Base-by-base conservation (phyloP, 92 coral and sea anemone genomes). In the Micromussa lordhowensis region DNA sequence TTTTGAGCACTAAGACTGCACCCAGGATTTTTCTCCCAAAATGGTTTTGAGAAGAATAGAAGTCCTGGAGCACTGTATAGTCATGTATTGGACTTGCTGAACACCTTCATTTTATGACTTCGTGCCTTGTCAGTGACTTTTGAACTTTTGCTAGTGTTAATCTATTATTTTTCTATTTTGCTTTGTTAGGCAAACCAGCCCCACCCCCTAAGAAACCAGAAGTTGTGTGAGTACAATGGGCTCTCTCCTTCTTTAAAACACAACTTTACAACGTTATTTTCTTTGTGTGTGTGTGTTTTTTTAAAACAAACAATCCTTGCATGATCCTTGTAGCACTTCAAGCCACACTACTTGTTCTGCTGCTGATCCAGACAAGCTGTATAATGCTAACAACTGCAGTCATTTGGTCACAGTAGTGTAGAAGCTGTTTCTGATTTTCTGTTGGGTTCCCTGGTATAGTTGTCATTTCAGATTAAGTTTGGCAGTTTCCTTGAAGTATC, bases 121-220 rank as follows among this genome's bases (percentile, higher is more conserved):
- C 49, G 3, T 10, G 3, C n/a, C 61, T 51, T 15, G 16, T 59
- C 6, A 0, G 36, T 34, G 8, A 36, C 21, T 13, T 38, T 4
- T 24, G 9, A 30, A 61, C 9, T 8, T 30, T 49, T 22, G 36
- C 54, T 35, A 48, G 30, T 57, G 30, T 83, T 40, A 24, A 35
- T n/a, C 16, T 15, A 11, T 38, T 59, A 18, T 53, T 13, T 29
- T 24, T 87, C 40, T 49, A 35, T 70, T 79, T 86, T 71, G 15
- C 55, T 86, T 32, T 64, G 73, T 66, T 57, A 78, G 89, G 80
- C 32, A 91, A 77, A 69, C 96, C 96, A 72, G 57, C 80, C 17
- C 93, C 90, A 24, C 95, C 95, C 26, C 95, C 95, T 0, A 93
- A 93, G 85, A 79, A 78, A 70, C 82, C 93, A n/a, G 95, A 87